Evolutionary conservation across 2,797 vertebrate genomes (phyloP), one percentile per base, ranked within the genome.

Genomic region (Cuculus canorus): DNA sequence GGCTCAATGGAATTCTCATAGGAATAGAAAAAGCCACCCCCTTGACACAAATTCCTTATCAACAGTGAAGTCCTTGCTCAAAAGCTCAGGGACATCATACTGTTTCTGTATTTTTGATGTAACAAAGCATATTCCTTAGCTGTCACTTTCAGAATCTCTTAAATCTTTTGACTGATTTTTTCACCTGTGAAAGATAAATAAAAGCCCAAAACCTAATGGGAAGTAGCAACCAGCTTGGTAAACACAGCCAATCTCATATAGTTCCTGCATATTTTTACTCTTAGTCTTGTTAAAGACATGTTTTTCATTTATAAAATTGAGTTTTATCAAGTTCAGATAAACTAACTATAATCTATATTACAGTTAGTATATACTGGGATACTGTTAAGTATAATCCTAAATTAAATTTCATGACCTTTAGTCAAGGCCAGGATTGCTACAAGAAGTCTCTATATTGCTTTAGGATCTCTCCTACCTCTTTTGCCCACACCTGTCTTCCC

Each of bases 341-440:
- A 48, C 47, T 48, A 48, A 48, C 21, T 48, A 48, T 23, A 48
- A 23, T 48, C 47, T 48, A 24, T 48, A 12, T 48, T 48, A 23
- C 48, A 23, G 22, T 48, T 23, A 48, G 22, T 22, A 22, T 48
- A 48, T 23, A 23, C 22, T 48, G 24, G 22, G 23, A 77, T 11
- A 56, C 3, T 60, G 84, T 9, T 72, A 73, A 64, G 71, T 35
- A 39, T 15, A 81, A 90, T 52, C 32, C n/a, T 43, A 83, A 65
- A 73, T 30, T 76, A 66, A 92, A 88, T 88, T 82, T 89, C 35
- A 85, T 52, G 64, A 52, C n/a, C 48, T 94, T 86, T n/a, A 76
- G 28, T 70, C 91, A 21, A 91, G 92, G 41, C 45, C 53, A 80
- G 54, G 47, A 94, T 39, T 66, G 59, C 48, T 82, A 92, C 27